phyloP scores from a whole-genome alignment of 2,888 invertebrate species.

The Brassicogethes aeneus region DNA sequence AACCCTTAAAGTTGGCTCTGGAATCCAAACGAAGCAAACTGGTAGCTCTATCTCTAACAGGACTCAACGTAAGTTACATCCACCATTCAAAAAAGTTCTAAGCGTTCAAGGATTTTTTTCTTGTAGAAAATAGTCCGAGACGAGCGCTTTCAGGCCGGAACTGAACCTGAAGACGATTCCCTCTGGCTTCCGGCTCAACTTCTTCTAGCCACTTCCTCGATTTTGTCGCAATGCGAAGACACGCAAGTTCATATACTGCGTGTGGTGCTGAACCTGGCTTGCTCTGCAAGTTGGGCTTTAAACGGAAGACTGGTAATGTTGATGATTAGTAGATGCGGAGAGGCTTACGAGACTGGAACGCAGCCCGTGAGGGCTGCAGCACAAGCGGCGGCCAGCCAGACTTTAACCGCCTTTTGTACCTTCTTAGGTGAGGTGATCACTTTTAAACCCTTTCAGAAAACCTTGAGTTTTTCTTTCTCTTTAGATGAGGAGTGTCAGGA shows the following conservation, averaged over 20 bases:
- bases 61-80: slow-evolving; percentile 71
- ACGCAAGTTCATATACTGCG: slow-evolving; percentile 66
- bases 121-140: slow-evolving; percentile 80
- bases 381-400: slow-evolving; percentile 83
- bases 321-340: slow-evolving; percentile 74
- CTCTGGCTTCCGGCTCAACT: slow-evolving; percentile 89
- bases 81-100: not conserved
- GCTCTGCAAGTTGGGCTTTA: slow-evolving; percentile 80
- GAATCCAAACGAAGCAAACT: slow-evolving; percentile 82
- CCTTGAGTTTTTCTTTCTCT: slow-evolving; percentile 1
- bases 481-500: slow-evolving; percentile 71
- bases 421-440: slow-evolving; percentile 53
- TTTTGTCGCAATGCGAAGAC: slow-evolving; percentile 74
- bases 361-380: slow-evolving; percentile 80
- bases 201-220: slow-evolving; percentile 72
- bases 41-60: slow-evolving; percentile 73
- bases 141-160: slow-evolving; percentile 82
- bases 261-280: slow-evolving; percentile 78
- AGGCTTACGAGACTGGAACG: slow-evolving; percentile 70
- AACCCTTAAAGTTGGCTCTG: slow-evolving; percentile 76
- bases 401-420: slow-evolving; percentile 74
- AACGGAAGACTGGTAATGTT: slow-evolving; percentile 84
- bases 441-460: slow-evolving; percentile 1
- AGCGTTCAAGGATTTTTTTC: slow-evolving; percentile 2
- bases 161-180: slow-evolving; percentile 87